Conservation (phyloP, 2,113 vertebrate species). For the Cyphotilapia sp. region DNA sequence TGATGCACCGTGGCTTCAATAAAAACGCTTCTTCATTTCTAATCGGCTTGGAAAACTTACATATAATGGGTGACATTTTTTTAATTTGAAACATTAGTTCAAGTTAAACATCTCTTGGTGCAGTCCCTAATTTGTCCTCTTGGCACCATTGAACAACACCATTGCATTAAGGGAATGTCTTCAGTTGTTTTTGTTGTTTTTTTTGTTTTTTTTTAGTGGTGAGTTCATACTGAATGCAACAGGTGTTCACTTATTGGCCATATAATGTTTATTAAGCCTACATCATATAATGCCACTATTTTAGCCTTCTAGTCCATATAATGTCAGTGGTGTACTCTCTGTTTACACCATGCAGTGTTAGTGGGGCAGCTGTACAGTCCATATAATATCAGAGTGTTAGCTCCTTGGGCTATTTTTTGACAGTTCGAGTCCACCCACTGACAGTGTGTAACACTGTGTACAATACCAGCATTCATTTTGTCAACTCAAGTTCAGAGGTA, state of each 20-base stretch:
- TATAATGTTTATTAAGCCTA: not conserved
- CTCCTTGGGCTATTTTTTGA: conserved; percentile 9
- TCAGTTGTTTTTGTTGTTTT: not conserved
- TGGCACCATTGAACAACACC: not conserved
- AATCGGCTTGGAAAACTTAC: rapidly evolving
- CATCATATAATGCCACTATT: not conserved
- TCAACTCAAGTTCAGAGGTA: conserved; percentile 1
- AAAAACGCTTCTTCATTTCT: not conserved
- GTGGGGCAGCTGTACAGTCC: not conserved
- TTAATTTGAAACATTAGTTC: not conserved
- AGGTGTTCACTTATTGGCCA: not conserved
- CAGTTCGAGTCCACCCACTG: conserved; percentile 10
- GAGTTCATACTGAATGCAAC: not conserved
- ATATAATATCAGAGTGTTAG: not conserved
- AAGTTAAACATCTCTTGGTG: not conserved
- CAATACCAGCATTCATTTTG: conserved; percentile 43
- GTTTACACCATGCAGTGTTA: not conserved
- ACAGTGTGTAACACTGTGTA: conserved; percentile 1
- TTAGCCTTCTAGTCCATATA: not conserved
- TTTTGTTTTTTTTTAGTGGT: not conserved
- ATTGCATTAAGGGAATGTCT: not conserved
- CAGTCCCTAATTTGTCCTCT: not conserved
- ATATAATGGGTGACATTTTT: not conserved
- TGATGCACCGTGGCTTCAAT: not conserved
- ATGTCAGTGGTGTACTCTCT: not conserved